Conservation (phyloP, 35 echinoderm and acorn worm species). For the Anneissia japonica region DNA sequence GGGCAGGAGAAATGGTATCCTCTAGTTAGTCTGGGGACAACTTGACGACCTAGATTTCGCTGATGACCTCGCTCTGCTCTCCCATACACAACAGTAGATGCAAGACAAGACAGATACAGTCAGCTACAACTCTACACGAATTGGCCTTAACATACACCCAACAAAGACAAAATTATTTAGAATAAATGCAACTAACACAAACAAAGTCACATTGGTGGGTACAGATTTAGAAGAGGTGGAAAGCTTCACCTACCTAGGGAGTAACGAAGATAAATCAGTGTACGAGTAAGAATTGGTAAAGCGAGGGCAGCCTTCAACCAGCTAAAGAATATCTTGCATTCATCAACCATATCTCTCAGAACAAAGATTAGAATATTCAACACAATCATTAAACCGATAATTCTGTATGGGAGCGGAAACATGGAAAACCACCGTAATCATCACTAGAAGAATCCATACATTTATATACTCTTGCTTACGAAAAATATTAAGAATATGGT, state of each 20-base stretch:
- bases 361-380: not conserved
- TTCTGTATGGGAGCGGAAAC: too few species aligned
- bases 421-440: too few species aligned
- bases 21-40: not conserved
- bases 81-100: not conserved
- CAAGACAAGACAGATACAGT: not conserved
- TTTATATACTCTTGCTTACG: too few species aligned
- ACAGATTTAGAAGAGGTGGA: not conserved
- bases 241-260: constrained; percentile 2
- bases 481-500: too few species aligned
- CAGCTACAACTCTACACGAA: not conserved
- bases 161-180: not conserved
- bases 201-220: not conserved
- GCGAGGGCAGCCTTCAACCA: not conserved
- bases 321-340: not conserved
- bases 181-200: not conserved
- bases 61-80: not conserved
- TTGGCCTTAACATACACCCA: not conserved
- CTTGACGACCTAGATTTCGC: not conserved
- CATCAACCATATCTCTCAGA: not conserved
- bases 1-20: constrained; percentile 2
- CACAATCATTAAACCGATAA: too few species aligned
- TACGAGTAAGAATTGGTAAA: too few species aligned
- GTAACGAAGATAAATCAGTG: not conserved
- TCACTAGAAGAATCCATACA: too few species aligned